A percentile compares a stretch with the other conserved stretches of the same genome.
Conservation (phyloP, 2,888 invertebrate genomes). For the Bugula neritina region DNA sequence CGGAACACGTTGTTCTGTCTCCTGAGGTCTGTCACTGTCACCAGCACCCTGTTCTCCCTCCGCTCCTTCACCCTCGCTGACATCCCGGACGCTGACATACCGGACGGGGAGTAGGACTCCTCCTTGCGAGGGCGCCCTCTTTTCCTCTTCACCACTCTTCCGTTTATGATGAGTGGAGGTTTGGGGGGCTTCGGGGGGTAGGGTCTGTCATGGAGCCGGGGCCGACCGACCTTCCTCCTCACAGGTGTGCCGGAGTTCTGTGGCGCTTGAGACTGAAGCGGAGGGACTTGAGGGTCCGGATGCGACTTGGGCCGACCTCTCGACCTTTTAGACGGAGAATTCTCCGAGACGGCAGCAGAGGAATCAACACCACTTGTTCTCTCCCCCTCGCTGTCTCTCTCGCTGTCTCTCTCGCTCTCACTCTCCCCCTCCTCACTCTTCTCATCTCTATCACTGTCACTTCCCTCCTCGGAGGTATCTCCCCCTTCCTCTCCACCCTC, state of each 20-base stretch:
- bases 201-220: neutral
- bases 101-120: neutral
- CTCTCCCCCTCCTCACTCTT: neutral
- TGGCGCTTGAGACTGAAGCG: neutral
- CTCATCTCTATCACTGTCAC: neutral
- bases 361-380: neutral
- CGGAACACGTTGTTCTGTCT: neutral
- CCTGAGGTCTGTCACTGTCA: neutral
- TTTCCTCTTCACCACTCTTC: neutral
- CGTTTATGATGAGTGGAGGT: conserved; percentile 1
- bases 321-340: neutral
- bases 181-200: neutral
- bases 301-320: neutral
- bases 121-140: conserved; percentile 8
- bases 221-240: neutral
- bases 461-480: neutral
- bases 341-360: neutral
- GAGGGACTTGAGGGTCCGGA: neutral
- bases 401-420: neutral
- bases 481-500: neutral
- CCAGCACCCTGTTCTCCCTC: neutral
- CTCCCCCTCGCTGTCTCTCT: neutral
- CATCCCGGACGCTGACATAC: neutral
- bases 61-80: neutral
- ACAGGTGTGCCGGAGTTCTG: too few species aligned